Percentiles rank a stretch among this genome's conserved stretches.
These are phyloP conservation scores for Clostera curtula DNA, from an alignment of 2,888 invertebrate species.

Conservation along the genomic window DNA sequence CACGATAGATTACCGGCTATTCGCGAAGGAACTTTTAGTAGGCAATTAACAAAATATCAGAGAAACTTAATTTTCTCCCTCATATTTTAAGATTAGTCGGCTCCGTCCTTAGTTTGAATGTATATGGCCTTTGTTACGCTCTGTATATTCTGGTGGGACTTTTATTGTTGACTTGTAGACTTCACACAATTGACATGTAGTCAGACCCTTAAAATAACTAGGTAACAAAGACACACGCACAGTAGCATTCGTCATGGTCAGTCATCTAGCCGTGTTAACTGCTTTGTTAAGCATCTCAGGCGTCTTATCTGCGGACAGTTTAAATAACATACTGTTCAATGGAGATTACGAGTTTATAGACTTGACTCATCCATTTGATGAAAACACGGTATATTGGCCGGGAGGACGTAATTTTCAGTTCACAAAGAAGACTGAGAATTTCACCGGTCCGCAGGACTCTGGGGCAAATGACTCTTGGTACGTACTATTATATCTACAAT, in stretches of 20 bases:
- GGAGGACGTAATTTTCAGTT: constrained; percentile 31
- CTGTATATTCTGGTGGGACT: too few relatives aligned
- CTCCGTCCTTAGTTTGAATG: too few relatives aligned
- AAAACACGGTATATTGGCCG: constrained; percentile 43
- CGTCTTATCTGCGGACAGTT: constrained; percentile 12
- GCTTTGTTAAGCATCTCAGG: constrained; percentile 9
- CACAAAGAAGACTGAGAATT: constrained; percentile 29
- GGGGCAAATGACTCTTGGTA: constrained; percentile 34
- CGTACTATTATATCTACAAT: constrained; percentile 12
- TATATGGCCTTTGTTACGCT: too few relatives aligned
- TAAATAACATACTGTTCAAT: constrained; percentile 37
- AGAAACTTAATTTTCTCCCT: too few relatives aligned
- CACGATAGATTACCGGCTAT: too few relatives aligned
- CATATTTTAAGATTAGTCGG: too few relatives aligned
- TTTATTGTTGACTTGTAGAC: not conserved
- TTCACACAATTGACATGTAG: too few relatives aligned
- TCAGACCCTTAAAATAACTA: too few relatives aligned
- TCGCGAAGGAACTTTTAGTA: too few relatives aligned
- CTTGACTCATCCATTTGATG: constrained; percentile 42
- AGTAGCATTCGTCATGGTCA: constrained; percentile 24
- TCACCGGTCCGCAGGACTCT: too few relatives aligned
- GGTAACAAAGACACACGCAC: not conserved
- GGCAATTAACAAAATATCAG: too few relatives aligned
- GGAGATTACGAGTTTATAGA: constrained; percentile 48
- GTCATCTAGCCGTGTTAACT: constrained; percentile 13